Conservation (phyloP, 2,888 invertebrate genomes). For the Eupithecia dodoneata region DNA sequence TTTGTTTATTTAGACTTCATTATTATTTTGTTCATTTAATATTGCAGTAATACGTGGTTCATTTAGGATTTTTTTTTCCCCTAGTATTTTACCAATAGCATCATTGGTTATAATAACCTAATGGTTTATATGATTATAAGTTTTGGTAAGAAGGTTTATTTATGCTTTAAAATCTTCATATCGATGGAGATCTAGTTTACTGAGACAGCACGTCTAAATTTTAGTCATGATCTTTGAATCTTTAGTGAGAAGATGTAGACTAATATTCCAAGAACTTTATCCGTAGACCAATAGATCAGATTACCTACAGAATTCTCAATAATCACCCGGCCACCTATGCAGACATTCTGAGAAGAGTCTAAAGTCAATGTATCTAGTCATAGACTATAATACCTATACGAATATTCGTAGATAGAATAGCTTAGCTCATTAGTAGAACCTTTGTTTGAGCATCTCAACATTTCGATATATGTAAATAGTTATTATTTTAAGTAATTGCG, state of each 20-base stretch:
- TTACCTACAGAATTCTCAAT: constrained; percentile 23
- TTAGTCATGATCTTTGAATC: not conserved
- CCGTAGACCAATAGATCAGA: constrained; percentile 6
- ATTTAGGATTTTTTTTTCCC: not conserved
- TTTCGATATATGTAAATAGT: no score
- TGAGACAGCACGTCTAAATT: not conserved
- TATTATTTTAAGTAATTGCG: no score
- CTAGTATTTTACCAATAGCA: not conserved
- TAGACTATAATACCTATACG: not conserved
- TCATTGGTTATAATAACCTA: not conserved
- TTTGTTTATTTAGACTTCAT: not conserved
- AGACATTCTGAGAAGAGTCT: not conserved
- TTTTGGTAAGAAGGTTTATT: no score
- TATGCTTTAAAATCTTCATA: not conserved
- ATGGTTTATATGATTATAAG: no score
- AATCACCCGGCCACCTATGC: constrained; percentile 17
- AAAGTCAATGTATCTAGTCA: not conserved
- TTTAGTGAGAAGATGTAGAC: constrained; percentile 1
- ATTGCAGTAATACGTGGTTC: not conserved
- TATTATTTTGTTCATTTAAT: no score
- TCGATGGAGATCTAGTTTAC: not conserved
- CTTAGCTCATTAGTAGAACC: not conserved
- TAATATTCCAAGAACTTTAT: constrained; percentile 21
- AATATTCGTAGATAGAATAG: not conserved
- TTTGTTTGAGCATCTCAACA: no score